Base-by-base conservation (phyloP, 2,888 invertebrate genomes). In the Drosophila quinaria region DNA sequence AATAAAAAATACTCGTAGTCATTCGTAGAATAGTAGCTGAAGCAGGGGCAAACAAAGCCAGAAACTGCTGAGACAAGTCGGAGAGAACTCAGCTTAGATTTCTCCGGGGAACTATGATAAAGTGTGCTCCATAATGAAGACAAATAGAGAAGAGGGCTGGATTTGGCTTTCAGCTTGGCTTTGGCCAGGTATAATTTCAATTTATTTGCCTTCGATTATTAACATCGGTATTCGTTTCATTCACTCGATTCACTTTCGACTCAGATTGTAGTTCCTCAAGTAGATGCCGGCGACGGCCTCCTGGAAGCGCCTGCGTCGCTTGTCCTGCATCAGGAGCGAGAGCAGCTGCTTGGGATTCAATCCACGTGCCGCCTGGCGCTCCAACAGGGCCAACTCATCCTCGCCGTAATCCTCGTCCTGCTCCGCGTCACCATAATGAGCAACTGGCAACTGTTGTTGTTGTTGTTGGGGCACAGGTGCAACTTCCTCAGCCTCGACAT, bases 81-180 rank as follows among this genome's bases (percentile, higher is more conserved):
- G 71, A 63, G 67, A 65, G 68, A 78, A 71, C 81, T 82, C 73
- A 59, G 87, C 82, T 86, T 76, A 81, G 85, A 84, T 84, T 84
- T 84, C 84, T 80, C 81, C 35, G 22, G 85, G 80, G 84, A 72
- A 39, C 87, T 67, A 81, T 84, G 81, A 84, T 74, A 83, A 70
- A 87, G 66, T 81, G 87, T 55, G 64, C 67, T 47, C 65, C 58
- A 41, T 87, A 85, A 85, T 84, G 82, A 85, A 85, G 87, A 75
- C 78, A 80, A 78, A 80, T 81, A 81, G 77, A 63, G 70, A 41
- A 33, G 54, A 58, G 62, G 39, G 52, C 55, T 19, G 33, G 64
- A 42, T 65, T 79, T 60, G 49, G 61, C 47, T 71, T 49, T 71
- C 33, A 19, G 49, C 33, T 50, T 50, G 74, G 80, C 79, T 79